Evolutionary conservation across 2,888 invertebrate species (phyloP), one percentile per base, ranked within the genome.

Genomic region (Helobdella robusta): DNA sequence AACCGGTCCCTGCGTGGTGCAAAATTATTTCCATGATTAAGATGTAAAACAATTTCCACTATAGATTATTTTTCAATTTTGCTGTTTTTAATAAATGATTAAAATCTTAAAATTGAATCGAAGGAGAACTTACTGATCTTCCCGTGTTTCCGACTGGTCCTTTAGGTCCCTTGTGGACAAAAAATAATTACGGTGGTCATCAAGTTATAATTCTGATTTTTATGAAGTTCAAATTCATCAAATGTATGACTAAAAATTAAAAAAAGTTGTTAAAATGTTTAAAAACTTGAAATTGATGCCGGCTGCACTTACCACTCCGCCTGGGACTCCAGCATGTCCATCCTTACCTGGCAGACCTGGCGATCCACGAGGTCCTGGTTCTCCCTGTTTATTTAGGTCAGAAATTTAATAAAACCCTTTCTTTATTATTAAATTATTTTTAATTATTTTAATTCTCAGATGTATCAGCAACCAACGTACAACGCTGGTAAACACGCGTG

Each of bases 1-100:
- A 5, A 66, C 63, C 0, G 60, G 23, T 40, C 70, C 71, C 46
- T 69, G 40, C n/a, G n/a, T n/a, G n/a, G n/a, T n/a, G n/a, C n/a
- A n/a, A n/a, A n/a, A n/a, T n/a, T n/a, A n/a, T n/a, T n/a, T n/a
- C n/a, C n/a, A n/a, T n/a, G n/a, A n/a, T n/a, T n/a, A n/a, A n/a
- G n/a, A n/a, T n/a, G n/a, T n/a, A n/a, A n/a, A n/a, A n/a, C n/a
- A n/a, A n/a, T n/a, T n/a, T n/a, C n/a, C n/a, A n/a, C n/a, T n/a
- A n/a, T n/a, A n/a, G n/a, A n/a, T n/a, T n/a, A n/a, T n/a, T n/a
- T n/a, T n/a, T n/a, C n/a, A n/a, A n/a, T n/a, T n/a, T n/a, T n/a
- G n/a, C n/a, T n/a, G n/a, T n/a, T n/a, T n/a, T n/a, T n/a, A n/a
- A n/a, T n/a, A n/a, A n/a, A n/a, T n/a, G n/a, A n/a, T n/a, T n/a